A percentile compares a stretch with the other conserved stretches of the same genome.
Conservation (phyloP, 2,797 vertebrate genomes). For the Chanos chanos region DNA sequence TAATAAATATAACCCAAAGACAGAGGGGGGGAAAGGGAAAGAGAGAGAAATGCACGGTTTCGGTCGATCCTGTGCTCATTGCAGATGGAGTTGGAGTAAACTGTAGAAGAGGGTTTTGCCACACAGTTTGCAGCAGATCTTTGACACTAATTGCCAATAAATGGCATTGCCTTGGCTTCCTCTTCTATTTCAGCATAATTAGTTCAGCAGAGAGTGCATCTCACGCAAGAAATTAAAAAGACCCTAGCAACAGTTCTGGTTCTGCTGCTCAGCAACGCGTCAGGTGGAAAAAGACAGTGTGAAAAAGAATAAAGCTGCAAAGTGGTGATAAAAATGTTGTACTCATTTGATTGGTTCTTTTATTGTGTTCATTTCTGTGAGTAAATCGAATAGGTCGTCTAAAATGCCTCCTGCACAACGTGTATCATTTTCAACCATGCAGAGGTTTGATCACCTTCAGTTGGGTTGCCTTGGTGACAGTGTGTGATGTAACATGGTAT, state of each 20-base stretch:
- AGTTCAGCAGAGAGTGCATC: conserved; percentile 33
- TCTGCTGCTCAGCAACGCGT: conserved; percentile 11
- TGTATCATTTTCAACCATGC: not conserved
- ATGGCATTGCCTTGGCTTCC: conserved; percentile 24
- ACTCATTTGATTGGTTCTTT: not conserved
- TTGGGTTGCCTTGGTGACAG: too few relatives aligned
- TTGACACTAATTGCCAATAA: conserved; percentile 41
- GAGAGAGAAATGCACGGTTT: not conserved
- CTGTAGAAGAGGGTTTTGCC: conserved; percentile 4
- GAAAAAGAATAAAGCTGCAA: not conserved
- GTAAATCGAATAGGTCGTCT: too few relatives aligned
- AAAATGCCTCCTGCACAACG: too few relatives aligned
- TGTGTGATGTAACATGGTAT: too few relatives aligned
- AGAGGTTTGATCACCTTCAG: not conserved
- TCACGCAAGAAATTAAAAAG: conserved; percentile 30
- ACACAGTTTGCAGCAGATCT: conserved; percentile 14
- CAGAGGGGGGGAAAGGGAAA: not conserved
- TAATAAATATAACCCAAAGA: not conserved
- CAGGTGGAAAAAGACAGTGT: not conserved
- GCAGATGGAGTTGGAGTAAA: conserved; percentile 9
- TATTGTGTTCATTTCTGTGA: too few relatives aligned
- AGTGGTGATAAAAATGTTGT: not conserved
- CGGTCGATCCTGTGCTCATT: not conserved
- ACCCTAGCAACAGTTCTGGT: conserved; percentile 21
- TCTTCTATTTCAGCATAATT: conserved; percentile 42